A percentile compares a stretch with the other conserved stretches of the same genome.
Evolutionary conservation across 2,113 vertebrate species (phyloP).

Genomic region (Arvicanthis niloticus): DNA sequence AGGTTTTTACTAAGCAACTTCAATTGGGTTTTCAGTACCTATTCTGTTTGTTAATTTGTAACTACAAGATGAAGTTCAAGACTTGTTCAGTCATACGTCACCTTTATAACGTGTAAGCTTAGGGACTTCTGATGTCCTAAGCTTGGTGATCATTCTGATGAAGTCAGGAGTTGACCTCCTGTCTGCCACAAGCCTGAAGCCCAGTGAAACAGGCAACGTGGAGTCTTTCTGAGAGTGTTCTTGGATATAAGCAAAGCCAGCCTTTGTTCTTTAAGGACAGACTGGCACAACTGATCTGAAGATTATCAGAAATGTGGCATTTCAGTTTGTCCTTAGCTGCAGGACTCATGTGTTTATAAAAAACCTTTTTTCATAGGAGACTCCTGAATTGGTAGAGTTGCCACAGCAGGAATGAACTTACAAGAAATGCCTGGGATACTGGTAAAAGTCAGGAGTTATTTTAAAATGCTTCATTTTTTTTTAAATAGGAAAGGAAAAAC

Average conservation of each 20-base stretch:
- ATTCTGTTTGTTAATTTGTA: neutral
- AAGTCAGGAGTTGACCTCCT: neutral
- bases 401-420: neutral
- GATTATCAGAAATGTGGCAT: neutral
- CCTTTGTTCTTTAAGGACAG: neutral
- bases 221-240: neutral
- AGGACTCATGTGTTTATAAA: neutral
- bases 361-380: neutral
- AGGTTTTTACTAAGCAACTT: neutral
- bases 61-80: neutral
- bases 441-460: neutral
- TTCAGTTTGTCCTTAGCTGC: neutral
- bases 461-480: neutral
- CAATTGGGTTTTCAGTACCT: neutral
- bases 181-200: neutral
- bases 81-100: neutral
- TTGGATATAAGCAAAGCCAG: neutral
- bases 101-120: neutral
- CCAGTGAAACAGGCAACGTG: too few relatives aligned
- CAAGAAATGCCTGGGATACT: neutral
- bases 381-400: neutral
- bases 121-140: neutral
- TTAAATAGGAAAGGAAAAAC: neutral
- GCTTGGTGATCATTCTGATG: neutral
- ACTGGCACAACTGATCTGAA: neutral